Conservation (phyloP, 2,113 vertebrate species). For the Macrotus californicus region DNA sequence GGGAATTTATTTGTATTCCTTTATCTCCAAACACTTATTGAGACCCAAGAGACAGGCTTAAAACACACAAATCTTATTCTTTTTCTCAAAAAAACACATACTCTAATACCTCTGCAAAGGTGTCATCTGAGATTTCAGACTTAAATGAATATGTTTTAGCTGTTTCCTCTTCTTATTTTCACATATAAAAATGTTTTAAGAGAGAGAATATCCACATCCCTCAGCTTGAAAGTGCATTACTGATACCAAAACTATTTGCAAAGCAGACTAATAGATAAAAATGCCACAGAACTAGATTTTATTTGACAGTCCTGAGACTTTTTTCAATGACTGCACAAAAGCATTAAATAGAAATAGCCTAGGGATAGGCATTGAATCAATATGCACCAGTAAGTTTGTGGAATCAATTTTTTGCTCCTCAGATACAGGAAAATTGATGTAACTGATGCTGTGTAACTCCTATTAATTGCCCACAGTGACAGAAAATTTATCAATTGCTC, state of each 20-base stretch:
- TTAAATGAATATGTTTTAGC: slow-evolving; percentile 52
- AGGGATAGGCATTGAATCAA: slow-evolving; percentile 77
- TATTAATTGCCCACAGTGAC: slow-evolving; percentile 80
- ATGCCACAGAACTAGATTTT: slow-evolving; percentile 73
- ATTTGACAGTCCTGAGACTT: slow-evolving; percentile 74
- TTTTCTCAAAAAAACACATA: not conserved
- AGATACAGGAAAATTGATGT: slow-evolving; percentile 78
- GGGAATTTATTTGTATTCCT: slow-evolving; percentile 8
- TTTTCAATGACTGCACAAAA: slow-evolving; percentile 77
- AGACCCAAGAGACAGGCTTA: slow-evolving; percentile 24
- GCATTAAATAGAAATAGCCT: slow-evolving; percentile 79
- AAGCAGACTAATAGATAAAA: slow-evolving; percentile 75
- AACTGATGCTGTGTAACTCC: slow-evolving; percentile 74
- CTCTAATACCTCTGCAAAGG: slow-evolving; percentile 37
- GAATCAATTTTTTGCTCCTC: slow-evolving; percentile 83
- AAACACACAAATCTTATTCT: slow-evolving; percentile 12
- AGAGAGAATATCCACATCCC: slow-evolving; percentile 31
- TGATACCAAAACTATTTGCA: slow-evolving; percentile 69
- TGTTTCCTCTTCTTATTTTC: slow-evolving; percentile 38
- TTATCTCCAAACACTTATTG: not conserved
- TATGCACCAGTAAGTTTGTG: slow-evolving; percentile 78
- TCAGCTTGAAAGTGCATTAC: slow-evolving; percentile 62
- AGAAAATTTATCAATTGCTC: slow-evolving; percentile 83
- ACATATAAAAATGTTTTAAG: slow-evolving; percentile 53
- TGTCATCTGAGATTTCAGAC: slow-evolving; percentile 39